These are phyloP conservation scores for Phasia obesa DNA, from an alignment of 2,888 invertebrate genomes.

Conservation along the genomic window DNA sequence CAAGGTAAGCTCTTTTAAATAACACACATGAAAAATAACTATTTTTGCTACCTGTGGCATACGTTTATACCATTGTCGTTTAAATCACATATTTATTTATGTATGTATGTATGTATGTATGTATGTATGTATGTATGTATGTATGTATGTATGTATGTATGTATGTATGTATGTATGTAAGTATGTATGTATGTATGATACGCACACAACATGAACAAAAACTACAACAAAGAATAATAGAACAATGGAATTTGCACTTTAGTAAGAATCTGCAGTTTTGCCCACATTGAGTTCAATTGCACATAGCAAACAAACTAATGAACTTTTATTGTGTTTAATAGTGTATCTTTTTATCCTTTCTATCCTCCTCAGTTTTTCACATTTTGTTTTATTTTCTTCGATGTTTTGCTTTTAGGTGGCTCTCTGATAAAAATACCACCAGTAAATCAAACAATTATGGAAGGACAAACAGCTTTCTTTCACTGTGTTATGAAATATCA, in stretches of 20 bases:
- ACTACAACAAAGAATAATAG: conserved; percentile 2
- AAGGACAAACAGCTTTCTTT: conserved; percentile 91
- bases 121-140: no score
- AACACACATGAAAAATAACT: neutral
- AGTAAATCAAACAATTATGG: conserved; percentile 92
- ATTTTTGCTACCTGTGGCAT: neutral
- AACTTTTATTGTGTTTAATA: conserved; percentile 54
- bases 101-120: no score
- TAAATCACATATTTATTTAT: no score
- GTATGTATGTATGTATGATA: neutral
- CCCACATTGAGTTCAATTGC: neutral
- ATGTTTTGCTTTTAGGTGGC: conserved; percentile 85
- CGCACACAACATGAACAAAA: conserved; percentile 4
- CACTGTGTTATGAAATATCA: conserved; percentile 91
- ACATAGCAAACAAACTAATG: conserved; percentile 45
- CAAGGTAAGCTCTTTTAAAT: conserved; percentile 85
- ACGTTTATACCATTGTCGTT: conserved; percentile 34
- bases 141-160: no score
- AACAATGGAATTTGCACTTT: conserved; percentile 2
- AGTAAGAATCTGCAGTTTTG: neutral
- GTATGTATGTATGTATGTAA: no score
- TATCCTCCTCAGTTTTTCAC: neutral
- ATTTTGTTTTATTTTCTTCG: neutral
- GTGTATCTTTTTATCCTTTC: conserved; percentile 22
- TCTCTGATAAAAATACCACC: conserved; percentile 94